Percentiles rank a stretch among this genome's conserved stretches.
phyloP scores from a whole-genome alignment of 2,797 vertebrate species.

The Poeciliopsis presidionis region DNA sequence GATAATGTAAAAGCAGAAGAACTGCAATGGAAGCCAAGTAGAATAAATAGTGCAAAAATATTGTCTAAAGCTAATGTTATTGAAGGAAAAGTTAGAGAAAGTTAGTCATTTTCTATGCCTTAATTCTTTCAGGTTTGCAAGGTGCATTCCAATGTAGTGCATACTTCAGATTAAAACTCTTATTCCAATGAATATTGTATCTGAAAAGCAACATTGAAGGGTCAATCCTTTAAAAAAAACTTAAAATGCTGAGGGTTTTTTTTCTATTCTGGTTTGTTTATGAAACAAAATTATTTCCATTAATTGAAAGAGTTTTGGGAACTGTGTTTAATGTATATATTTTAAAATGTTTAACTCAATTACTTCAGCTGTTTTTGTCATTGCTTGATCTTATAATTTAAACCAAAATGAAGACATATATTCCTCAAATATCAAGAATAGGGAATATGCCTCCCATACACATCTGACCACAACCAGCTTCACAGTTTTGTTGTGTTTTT shows the following conservation, averaged over 20 bases:
- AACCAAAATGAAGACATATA: neutral
- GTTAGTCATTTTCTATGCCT: neutral
- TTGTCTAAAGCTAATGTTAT: neutral
- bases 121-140: neutral
- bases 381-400: neutral
- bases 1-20: constrained; percentile 8
- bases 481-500: neutral
- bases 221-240: neutral
- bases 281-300: neutral
- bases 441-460: neutral
- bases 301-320: neutral
- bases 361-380: neutral
- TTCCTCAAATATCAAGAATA: neutral
- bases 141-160: neutral
- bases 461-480: neutral
- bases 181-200: neutral
- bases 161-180: neutral
- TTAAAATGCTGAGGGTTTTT: neutral
- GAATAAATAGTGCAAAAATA: neutral
- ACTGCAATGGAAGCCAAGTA: neutral
- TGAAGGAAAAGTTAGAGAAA: neutral
- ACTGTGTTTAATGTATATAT: neutral
- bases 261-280: neutral
- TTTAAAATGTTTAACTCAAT: neutral
- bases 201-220: neutral